Percentiles rank a stretch among this genome's conserved stretches.
Conservation (phyloP, 2,888 invertebrate species). For the Drosophila aldrichi region DNA sequence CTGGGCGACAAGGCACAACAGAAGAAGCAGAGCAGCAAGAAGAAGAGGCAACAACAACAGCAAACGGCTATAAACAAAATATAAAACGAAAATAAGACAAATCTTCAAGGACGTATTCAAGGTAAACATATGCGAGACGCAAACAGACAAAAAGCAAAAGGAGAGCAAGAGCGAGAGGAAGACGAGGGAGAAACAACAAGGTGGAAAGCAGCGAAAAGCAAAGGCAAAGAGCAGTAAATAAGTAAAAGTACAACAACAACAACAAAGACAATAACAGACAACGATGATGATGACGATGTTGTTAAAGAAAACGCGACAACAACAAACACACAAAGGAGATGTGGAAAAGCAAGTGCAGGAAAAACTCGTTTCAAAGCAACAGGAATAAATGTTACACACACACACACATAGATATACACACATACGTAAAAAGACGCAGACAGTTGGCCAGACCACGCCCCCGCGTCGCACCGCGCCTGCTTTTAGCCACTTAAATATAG, state of each 20-base stretch:
- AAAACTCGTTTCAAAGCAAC: conserved; percentile 71
- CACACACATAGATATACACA: not conserved
- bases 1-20: conserved; percentile 25
- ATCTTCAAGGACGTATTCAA: conserved; percentile 80
- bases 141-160: conserved; percentile 15
- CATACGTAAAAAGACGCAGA: not conserved
- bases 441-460: conserved; percentile 6
- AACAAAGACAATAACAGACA: conserved; percentile 34
- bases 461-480: conserved; percentile 8
- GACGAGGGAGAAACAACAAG: not conserved
- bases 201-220: conserved; percentile 40
- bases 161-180: conserved; percentile 11
- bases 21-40: not conserved
- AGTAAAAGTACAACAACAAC: conserved; percentile 69
- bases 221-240: conserved; percentile 56
- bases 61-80: conserved; percentile 62
- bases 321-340: conserved; percentile 66
- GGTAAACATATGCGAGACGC: conserved; percentile 78
- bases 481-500: conserved; percentile 34
- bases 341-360: conserved; percentile 75
- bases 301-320: conserved; percentile 31
- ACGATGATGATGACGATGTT: conserved; percentile 31
- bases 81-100: conserved; percentile 70
- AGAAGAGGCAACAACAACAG: conserved; percentile 23
- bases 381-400: conserved; percentile 33